Evolutionary conservation across 2,113 vertebrate genomes (phyloP).

Genomic region (Pitta sordida): DNA sequence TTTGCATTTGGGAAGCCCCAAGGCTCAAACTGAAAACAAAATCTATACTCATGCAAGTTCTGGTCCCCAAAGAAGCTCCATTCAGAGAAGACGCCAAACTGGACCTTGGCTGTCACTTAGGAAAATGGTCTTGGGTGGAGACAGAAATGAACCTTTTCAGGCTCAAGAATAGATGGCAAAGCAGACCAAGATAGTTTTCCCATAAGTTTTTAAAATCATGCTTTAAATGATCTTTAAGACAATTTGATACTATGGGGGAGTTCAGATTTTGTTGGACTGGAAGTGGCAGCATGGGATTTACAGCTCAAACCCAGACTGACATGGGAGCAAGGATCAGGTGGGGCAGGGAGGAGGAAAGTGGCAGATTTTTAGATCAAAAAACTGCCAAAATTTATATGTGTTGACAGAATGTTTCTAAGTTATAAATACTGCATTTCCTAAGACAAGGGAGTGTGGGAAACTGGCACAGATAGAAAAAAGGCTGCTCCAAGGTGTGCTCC

Average conservation of each 20-base stretch:
- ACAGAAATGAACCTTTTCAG: neutral
- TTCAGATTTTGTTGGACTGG: neutral
- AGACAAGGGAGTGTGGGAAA: neutral
- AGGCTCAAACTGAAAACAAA: neutral
- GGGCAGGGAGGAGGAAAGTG: neutral
- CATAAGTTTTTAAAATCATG: neutral
- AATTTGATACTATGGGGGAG: neutral
- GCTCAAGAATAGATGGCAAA: neutral
- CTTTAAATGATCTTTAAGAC: neutral
- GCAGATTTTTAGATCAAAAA: neutral
- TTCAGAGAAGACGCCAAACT: neutral
- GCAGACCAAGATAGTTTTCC: neutral
- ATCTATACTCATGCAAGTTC: neutral
- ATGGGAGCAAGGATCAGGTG: neutral
- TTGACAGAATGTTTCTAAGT: neutral
- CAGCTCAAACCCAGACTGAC: neutral
- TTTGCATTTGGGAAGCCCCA: constrained; percentile 36
- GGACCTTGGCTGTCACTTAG: neutral
- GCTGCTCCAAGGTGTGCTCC: neutral
- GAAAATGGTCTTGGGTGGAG: neutral
- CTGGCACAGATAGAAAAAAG: neutral
- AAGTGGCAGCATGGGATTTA: neutral
- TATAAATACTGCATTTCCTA: neutral
- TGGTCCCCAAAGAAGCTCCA: neutral
- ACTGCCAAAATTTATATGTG: neutral